These are phyloP conservation scores for Protonibea diacanthus DNA, from an alignment of 2,797 vertebrate genomes.

Conservation along the genomic window DNA sequence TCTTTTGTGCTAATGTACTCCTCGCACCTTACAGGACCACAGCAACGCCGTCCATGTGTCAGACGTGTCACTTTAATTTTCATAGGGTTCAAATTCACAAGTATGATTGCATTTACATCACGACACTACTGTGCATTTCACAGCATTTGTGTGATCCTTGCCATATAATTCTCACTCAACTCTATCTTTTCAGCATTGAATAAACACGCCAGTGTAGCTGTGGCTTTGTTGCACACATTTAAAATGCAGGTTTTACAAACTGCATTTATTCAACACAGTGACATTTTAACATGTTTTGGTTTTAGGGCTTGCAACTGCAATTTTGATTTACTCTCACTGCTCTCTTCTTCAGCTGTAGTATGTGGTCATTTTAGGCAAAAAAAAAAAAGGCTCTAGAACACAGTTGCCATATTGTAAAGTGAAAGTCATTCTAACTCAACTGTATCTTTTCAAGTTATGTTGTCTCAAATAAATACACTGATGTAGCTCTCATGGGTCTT, in stretches of 20 bases:
- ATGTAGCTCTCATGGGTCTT: slow-evolving; percentile 4
- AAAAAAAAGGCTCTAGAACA: too few species aligned
- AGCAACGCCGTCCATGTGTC: slow-evolving; percentile 36
- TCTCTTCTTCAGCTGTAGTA: too few species aligned
- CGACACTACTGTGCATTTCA: slow-evolving; percentile 11
- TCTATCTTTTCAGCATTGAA: neutral
- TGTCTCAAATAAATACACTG: neutral
- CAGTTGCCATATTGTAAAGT: slow-evolving; percentile 8
- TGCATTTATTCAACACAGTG: slow-evolving; percentile 21
- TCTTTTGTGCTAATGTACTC: slow-evolving; percentile 43
- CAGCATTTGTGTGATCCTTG: slow-evolving; percentile 2
- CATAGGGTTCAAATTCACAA: slow-evolving; percentile 12
- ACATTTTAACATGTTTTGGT: too few species aligned
- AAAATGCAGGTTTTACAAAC: slow-evolving; percentile 32
- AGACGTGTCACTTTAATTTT: slow-evolving; percentile 18
- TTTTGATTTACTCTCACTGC: too few species aligned
- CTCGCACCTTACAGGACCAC: slow-evolving; percentile 29
- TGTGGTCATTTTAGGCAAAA: too few species aligned
- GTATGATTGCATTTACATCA: slow-evolving; percentile 3
- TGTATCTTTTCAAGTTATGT: neutral
- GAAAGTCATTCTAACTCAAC: neutral
- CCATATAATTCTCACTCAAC: neutral
- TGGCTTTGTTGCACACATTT: slow-evolving; percentile 22
- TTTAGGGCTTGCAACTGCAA: too few species aligned
- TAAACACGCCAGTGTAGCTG: neutral